These are phyloP conservation scores for Drosophila antonietae DNA, from an alignment of 2,888 invertebrate species.

Conservation along the genomic window DNA sequence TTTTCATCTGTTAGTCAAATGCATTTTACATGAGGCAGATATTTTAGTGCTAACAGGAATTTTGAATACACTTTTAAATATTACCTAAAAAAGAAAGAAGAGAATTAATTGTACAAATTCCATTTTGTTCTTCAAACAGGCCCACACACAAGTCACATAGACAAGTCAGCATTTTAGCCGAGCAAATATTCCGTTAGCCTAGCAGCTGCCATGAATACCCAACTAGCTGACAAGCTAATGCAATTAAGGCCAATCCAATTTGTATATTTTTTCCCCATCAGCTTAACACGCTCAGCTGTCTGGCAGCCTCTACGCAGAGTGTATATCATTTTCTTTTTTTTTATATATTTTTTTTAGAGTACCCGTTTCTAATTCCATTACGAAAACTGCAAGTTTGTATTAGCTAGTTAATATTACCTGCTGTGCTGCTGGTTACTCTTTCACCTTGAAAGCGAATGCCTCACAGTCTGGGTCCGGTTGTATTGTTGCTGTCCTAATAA, in stretches of 20 bases:
- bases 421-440: conserved; percentile 11
- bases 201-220: conserved; percentile 43
- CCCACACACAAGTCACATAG: neutral
- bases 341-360: conserved; percentile 24
- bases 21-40: conserved; percentile 36
- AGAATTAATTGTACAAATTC: neutral
- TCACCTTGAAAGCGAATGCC: neutral
- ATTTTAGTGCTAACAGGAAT: neutral
- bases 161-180: neutral
- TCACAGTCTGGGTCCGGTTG: conserved; percentile 12
- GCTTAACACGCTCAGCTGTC: conserved; percentile 42
- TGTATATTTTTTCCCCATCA: conserved; percentile 50
- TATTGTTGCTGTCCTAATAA: conserved; percentile 60
- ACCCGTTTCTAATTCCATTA: conserved; percentile 59
- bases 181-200: conserved; percentile 19
- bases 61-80: neutral
- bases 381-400: conserved; percentile 46
- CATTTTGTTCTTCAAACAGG: neutral
- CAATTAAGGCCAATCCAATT: conserved; percentile 70
- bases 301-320: conserved; percentile 1
- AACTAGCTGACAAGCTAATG: conserved; percentile 51
- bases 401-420: conserved; percentile 39
- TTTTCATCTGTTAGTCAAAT: conserved; percentile 35
- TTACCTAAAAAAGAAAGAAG: neutral
- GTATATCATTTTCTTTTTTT: conserved; percentile 17